Evolutionary conservation across 2,888 invertebrate species (phyloP).

Genomic region (Laothoe populi): DNA sequence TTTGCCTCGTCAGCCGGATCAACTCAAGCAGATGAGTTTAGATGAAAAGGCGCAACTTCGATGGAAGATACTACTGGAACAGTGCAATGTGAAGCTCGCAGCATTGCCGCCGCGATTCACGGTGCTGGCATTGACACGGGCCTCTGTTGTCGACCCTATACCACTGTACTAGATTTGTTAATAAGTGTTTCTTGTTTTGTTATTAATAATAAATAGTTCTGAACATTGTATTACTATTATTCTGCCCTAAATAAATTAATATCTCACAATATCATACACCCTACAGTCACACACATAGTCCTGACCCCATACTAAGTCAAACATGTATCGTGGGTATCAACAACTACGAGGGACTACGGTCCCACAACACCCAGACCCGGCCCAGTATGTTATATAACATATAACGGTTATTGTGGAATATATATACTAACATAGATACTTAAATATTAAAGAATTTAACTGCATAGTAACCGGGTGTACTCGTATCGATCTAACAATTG

Average conservation of each 20-base stretch:
- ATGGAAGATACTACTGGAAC: constrained; percentile 87
- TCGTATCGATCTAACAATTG: constrained; percentile 38
- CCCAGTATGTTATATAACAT: too few relatives aligned
- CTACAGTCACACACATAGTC: too few relatives aligned
- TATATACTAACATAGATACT: too few relatives aligned
- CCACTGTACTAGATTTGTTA: constrained; percentile 63
- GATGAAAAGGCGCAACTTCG: constrained; percentile 83
- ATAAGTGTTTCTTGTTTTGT: neutral
- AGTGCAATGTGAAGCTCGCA: constrained; percentile 84
- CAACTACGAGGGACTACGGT: too few relatives aligned
- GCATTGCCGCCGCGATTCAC: constrained; percentile 64
- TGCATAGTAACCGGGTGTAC: neutral
- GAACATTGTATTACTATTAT: neutral
- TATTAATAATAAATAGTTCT: neutral
- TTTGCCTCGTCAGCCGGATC: constrained; percentile 65
- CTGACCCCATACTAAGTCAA: too few relatives aligned
- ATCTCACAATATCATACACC: too few relatives aligned
- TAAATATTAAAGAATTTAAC: neutral
- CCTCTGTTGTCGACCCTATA: constrained; percentile 72
- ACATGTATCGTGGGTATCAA: too few relatives aligned
- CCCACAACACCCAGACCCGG: too few relatives aligned
- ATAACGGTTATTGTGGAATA: too few relatives aligned
- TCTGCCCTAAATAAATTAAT: too few relatives aligned
- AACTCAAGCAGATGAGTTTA: constrained; percentile 79
- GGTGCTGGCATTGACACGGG: constrained; percentile 62